A percentile compares a stretch with the other conserved stretches of the same genome.
Conservation (phyloP, 2,888 invertebrate species). For the Drosophila leonis region DNA sequence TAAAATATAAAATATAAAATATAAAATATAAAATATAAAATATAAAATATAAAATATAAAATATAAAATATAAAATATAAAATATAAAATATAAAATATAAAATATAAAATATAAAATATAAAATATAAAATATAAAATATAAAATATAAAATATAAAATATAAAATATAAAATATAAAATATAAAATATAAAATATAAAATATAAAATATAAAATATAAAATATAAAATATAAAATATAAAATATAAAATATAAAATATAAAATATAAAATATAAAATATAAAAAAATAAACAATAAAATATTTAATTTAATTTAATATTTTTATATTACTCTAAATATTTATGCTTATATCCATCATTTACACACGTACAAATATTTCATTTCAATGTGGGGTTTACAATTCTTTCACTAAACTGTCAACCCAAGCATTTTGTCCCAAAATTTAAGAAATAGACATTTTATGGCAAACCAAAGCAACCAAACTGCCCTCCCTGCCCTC, state of each 20-base stretch:
- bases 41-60: not conserved
- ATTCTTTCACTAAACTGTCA: not conserved
- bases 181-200: too few relatives aligned
- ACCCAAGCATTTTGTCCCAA: slow-evolving; percentile 13
- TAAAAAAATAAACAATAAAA: not conserved
- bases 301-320: not conserved
- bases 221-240: not conserved
- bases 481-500: too few relatives aligned
- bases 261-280: not conserved
- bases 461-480: slow-evolving; percentile 18
- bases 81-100: too few relatives aligned
- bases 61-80: not conserved
- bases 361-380: not conserved
- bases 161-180: too few relatives aligned
- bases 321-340: not conserved
- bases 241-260: not conserved
- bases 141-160: too few relatives aligned
- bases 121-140: too few relatives aligned
- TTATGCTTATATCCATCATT: not conserved
- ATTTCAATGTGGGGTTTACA: not conserved
- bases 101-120: not conserved
- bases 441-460: slow-evolving; percentile 38
- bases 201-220: not conserved
- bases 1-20: not conserved
- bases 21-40: not conserved